These are phyloP conservation scores for Lepidurus arcticus DNA, from an alignment of 1,140 invertebrate species.

Conservation along the genomic window DNA sequence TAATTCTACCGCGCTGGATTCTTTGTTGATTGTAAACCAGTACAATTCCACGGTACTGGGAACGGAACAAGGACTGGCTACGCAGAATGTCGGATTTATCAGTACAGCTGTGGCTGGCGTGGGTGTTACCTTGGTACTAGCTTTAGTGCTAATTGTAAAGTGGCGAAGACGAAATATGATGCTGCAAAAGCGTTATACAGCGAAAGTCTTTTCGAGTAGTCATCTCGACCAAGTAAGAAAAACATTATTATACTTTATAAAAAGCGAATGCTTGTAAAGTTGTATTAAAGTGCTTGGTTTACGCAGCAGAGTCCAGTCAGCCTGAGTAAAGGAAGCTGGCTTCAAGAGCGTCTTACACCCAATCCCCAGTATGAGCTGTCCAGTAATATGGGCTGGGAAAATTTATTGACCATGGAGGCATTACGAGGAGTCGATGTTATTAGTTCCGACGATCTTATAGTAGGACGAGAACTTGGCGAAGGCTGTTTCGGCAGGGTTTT, in stretches of 20 bases:
- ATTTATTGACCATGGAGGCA: slow-evolving; percentile 42
- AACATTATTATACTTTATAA: background rate
- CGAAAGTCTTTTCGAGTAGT: background rate
- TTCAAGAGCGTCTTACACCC: slow-evolving; percentile 64
- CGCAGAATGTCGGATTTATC: background rate
- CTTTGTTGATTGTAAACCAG: background rate
- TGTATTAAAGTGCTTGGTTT: slow-evolving; percentile 10
- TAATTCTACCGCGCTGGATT: background rate
- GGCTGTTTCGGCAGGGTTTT: slow-evolving; percentile 89
- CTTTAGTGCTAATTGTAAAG: background rate
- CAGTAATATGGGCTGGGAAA: slow-evolving; percentile 39
- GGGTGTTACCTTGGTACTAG: background rate
- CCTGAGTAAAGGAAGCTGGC: slow-evolving; percentile 41
- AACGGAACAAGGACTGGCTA: background rate
- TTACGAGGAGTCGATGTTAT: slow-evolving; percentile 52
- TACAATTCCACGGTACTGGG: background rate
- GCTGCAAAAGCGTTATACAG: slow-evolving; percentile 3
- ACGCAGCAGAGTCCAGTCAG: slow-evolving; percentile 27
- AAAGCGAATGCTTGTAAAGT: background rate
- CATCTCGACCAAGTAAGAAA: background rate
- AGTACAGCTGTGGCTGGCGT: background rate
- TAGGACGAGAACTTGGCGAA: slow-evolving; percentile 75
- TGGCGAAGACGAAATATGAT: slow-evolving; percentile 13
- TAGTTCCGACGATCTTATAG: slow-evolving; percentile 56
- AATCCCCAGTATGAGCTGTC: slow-evolving; percentile 64